Conservation (phyloP, 2,888 invertebrate genomes). For the Pammene fasciana region DNA sequence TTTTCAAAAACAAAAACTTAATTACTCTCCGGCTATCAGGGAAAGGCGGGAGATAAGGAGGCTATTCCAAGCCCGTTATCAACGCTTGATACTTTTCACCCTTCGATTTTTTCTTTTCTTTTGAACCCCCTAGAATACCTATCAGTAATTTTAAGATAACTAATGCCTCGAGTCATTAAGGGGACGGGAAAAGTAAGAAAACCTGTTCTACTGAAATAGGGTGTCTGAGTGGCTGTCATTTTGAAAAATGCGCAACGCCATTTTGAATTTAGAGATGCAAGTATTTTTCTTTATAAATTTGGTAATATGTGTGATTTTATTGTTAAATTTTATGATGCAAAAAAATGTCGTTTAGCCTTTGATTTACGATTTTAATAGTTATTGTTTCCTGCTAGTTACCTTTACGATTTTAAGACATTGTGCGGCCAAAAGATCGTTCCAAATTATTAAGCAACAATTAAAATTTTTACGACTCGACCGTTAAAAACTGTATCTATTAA, state of each 20-base stretch:
- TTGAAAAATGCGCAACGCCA: slow-evolving; percentile 35
- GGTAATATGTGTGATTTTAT: not conserved
- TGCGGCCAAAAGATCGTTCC: slow-evolving; percentile 31
- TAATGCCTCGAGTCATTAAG: slow-evolving; percentile 78
- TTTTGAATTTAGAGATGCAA: slow-evolving; percentile 27
- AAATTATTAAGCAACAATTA: slow-evolving; percentile 53
- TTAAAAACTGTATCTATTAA: slow-evolving; percentile 51
- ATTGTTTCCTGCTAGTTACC: slow-evolving; percentile 51
- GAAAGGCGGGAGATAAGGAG: slow-evolving; percentile 72
- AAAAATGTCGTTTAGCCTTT: slow-evolving; percentile 41
- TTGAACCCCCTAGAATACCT: slow-evolving; percentile 65
- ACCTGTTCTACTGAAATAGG: slow-evolving; percentile 52
- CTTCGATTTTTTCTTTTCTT: slow-evolving; percentile 66
- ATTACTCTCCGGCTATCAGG: slow-evolving; percentile 77
- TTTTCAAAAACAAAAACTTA: slow-evolving; percentile 72
- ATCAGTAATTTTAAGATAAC: slow-evolving; percentile 79
- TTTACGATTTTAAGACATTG: slow-evolving; percentile 53
- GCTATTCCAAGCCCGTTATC: slow-evolving; percentile 77
- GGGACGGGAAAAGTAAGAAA: slow-evolving; percentile 56
- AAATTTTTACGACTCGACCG: slow-evolving; percentile 63
- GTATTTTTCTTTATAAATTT: slow-evolving; percentile 6
- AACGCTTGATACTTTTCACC: slow-evolving; percentile 68
- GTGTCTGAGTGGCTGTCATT: slow-evolving; percentile 41
- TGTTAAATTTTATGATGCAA: not conserved
- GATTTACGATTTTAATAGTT: slow-evolving; percentile 47